Evolutionary conservation across 1,140 invertebrate species (phyloP), one percentile per base, ranked within the genome.

Genomic region (Sinonovacula constricta): DNA sequence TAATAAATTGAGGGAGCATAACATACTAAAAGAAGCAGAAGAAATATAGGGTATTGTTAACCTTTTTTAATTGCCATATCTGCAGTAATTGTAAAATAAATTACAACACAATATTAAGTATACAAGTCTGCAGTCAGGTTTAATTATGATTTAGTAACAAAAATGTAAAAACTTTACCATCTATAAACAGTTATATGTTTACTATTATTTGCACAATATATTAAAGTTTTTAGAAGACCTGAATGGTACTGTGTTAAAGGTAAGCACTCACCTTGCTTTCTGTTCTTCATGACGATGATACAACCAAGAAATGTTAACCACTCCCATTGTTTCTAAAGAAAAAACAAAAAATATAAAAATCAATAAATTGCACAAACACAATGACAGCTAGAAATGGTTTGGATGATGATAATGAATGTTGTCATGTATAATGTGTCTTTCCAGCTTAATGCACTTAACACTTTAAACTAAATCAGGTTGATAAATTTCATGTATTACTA

Each of bases 261-360:
- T 33, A 7, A 59, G 39, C 57, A 69, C 65, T 74, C 80, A 89
- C 97, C 96, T 72, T 96, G 94, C 92, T 98, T 98, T 86, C 97
- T 93, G 1, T 97, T 97, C 80, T 97, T 94, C 78, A 98, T 94
- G 93, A 98, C 96, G 36, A 99, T 94, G 0, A 99, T 95, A 75
- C 98, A 97, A 45, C 96, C 93, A 28, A 99, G 92, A 91, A 99
- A 99, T 90, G 98, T 97, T 31, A 99, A 90, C 81, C 99, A 97
- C 92, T 99, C 97, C 74, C 95, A 96, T 92, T 99, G 97, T 88
- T 95, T 93, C 93, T 96, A 88, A 79, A 94, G 93, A 80, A 72
- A 83, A 81, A 82, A 84, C 68, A 60, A 70, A 71, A 31, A 53
- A 26, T 31, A 69, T 80, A 36, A 4, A 15, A 22, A 24, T 22